phyloP scores from a whole-genome alignment of 2,797 vertebrate species.

The Nannoperca australis region DNA sequence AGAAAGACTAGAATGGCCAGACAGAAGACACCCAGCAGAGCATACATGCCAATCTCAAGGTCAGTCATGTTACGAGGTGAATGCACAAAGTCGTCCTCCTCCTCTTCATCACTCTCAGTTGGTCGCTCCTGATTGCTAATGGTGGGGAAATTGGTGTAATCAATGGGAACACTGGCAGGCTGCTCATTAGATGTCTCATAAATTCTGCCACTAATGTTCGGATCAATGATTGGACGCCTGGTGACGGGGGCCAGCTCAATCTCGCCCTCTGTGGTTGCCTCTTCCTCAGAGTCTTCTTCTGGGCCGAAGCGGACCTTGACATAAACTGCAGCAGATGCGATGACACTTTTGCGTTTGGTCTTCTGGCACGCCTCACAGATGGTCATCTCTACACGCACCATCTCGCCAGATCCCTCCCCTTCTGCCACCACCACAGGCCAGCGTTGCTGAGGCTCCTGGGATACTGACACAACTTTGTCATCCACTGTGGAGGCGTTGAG shows the following conservation, averaged over 20 bases:
- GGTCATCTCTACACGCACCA: constrained; percentile 91
- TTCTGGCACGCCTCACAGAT: constrained; percentile 98
- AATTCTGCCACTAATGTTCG: constrained; percentile 72
- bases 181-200: constrained; percentile 86
- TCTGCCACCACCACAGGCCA: constrained; percentile 92
- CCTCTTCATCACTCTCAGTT: constrained; percentile 79
- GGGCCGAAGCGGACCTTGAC: constrained; percentile 92
- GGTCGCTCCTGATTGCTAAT: constrained; percentile 82
- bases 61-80: constrained; percentile 94
- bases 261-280: constrained; percentile 84
- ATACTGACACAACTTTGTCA: constrained; percentile 89
- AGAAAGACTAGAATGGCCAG: constrained; percentile 98
- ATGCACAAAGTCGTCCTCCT: constrained; percentile 88
- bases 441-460: constrained; percentile 89
- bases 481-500: constrained; percentile 93
- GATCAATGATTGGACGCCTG: constrained; percentile 79
- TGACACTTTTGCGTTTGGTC: constrained; percentile 95
- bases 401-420: constrained; percentile 90
- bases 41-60: constrained; percentile 99
- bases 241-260: constrained; percentile 81
- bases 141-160: constrained; percentile 90
- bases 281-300: constrained; percentile 88
- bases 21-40: constrained; percentile 96
- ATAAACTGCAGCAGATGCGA: constrained; percentile 88
- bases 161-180: constrained; percentile 87